Evolutionary conservation across 1,140 invertebrate species (phyloP), one percentile per base, ranked within the genome.

Genomic region (Colletes gigas): DNA sequence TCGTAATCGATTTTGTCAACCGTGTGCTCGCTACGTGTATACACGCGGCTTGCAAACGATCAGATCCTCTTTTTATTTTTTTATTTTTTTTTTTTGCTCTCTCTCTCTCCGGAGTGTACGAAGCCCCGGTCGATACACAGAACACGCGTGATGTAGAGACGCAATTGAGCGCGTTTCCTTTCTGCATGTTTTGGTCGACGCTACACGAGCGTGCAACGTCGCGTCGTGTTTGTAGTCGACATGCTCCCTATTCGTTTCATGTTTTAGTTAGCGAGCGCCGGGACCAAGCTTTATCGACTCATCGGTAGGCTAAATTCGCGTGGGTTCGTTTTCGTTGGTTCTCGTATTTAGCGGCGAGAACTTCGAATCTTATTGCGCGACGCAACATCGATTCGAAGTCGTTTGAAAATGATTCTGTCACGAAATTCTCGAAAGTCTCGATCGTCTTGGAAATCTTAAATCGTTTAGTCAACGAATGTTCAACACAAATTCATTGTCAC

Each of bases 221-320:
- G 39, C 44, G 8, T 10, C 30, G 30, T 44, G 15, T n/a, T 4
- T 17, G 39, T 41, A 59, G 5, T 39, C 19, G 14, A 55, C 10
- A n/a, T 39, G 21, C 21, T 62, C 15, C 54, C 17, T 14, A 50
- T 41, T 44, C n/a, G 5, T 55, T 54, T 17, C 10, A 4, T 39
- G 21, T 39, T 73, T 30, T 30, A n/a, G 30, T 8, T 14, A 67
- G 39, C n/a, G 55, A 47, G 39, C 19, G 39, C 19, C n/a, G 62
- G 50, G 62, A 55, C 73, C 62, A 54, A 75, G 14, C 19, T 21
- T 19, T 12, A 21, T 73, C n/a, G 50, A 75, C 30, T 67, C 50
- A 12, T 67, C 21, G 8, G 2, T 19, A 44, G 21, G 19, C 9
- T 5, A 47, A 50, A 70, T n/a, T 14, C 41, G 19, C 57, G 52